Evolutionary conservation across 2,797 vertebrate genomes (phyloP).

Genomic region (Parauchenoglanis ngamensis): DNA sequence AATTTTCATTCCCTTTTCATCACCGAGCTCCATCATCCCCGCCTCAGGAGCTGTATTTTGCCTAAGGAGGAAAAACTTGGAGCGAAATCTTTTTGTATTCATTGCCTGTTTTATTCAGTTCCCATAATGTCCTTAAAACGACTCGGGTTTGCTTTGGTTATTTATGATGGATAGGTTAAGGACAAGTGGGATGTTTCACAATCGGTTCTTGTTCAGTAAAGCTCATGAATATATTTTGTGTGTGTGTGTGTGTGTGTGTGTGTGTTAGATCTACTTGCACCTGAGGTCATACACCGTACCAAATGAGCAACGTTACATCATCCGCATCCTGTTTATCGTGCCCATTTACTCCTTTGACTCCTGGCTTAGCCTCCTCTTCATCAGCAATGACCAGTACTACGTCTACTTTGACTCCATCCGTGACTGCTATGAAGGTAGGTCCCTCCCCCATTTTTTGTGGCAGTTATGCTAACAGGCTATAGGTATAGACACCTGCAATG

Average conservation of each 20-base stretch:
- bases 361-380: slow-evolving; percentile 96
- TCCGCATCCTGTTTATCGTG: slow-evolving; percentile 94
- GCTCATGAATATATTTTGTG: background rate
- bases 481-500: background rate
- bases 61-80: background rate
- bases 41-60: slow-evolving; percentile 4
- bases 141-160: background rate
- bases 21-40: background rate
- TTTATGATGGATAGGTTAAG: slow-evolving; percentile 5
- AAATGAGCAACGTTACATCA: slow-evolving; percentile 94
- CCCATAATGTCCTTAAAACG: background rate
- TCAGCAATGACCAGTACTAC: slow-evolving; percentile 89
- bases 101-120: slow-evolving; percentile 27
- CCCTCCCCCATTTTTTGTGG: background rate
- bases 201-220: background rate
- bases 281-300: slow-evolving; percentile 89
- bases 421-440: slow-evolving; percentile 91
- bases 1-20: slow-evolving; percentile 35
- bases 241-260: slow-evolving; percentile 41
- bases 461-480: background rate
- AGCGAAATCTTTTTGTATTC: slow-evolving; percentile 7
- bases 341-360: slow-evolving; percentile 93
- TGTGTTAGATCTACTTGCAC: slow-evolving; percentile 87
- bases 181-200: background rate
- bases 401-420: slow-evolving; percentile 93